Percentiles rank a stretch among this genome's conserved stretches.
These are phyloP conservation scores for Micromussa lordhowensis DNA, from an alignment of 92 coral and sea anemone species.

Conservation along the genomic window DNA sequence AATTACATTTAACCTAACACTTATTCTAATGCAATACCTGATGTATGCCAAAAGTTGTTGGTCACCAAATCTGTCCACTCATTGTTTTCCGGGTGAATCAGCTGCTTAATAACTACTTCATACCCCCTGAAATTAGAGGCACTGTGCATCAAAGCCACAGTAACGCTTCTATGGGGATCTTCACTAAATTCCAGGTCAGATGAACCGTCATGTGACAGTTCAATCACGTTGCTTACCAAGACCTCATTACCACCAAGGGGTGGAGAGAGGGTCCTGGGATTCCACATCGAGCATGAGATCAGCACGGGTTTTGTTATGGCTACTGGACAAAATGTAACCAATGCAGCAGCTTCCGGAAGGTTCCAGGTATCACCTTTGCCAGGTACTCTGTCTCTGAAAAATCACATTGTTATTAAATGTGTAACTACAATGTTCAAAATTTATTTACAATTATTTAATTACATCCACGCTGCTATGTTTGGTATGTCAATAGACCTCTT, in stretches of 20 bases:
- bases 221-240: conserved; percentile 4
- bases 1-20: neutral
- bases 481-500: too few relatives aligned
- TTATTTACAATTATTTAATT: neutral
- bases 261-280: neutral
- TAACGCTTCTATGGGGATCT: neutral
- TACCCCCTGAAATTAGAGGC: neutral
- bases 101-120: neutral
- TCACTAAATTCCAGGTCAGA: neutral
- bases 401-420: neutral
- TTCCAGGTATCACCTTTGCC: neutral
- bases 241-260: neutral
- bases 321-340: neutral
- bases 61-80: conserved; percentile 1
- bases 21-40: neutral
- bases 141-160: neutral
- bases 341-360: neutral
- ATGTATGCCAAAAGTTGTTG: neutral
- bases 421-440: neutral
- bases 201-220: conserved; percentile 2
- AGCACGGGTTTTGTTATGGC: neutral
- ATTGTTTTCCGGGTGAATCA: neutral
- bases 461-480: neutral
- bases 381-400: neutral
- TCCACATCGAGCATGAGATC: neutral